Conservation (phyloP, 2,797 vertebrate genomes). For the Crocodylus rhombifer region DNA sequence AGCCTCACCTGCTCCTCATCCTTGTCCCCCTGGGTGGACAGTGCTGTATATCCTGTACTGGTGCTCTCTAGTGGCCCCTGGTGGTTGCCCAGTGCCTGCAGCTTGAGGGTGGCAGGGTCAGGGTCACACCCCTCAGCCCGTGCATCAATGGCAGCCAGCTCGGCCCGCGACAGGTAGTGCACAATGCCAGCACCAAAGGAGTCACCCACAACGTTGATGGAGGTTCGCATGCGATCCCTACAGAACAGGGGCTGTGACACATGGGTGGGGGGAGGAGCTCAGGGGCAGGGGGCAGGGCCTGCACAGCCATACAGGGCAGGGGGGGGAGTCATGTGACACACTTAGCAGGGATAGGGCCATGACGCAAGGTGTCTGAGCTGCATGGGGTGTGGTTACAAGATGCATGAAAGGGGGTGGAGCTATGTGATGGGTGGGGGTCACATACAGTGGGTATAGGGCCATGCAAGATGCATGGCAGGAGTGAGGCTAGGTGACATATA, state of each 20-base stretch:
- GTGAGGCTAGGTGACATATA: too few relatives aligned
- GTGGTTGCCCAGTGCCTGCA: constrained; percentile 68
- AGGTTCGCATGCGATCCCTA: constrained; percentile 90
- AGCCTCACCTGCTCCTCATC: neutral
- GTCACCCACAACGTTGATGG: constrained; percentile 89
- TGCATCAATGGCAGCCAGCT: constrained; percentile 82
- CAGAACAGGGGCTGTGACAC: too few relatives aligned
- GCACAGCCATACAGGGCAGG: too few relatives aligned
- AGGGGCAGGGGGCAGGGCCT: too few relatives aligned
- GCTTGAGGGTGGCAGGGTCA: constrained; percentile 37
- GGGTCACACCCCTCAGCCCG: constrained; percentile 58
- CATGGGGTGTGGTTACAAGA: too few relatives aligned
- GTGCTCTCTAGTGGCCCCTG: neutral
- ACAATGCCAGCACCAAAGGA: constrained; percentile 89
- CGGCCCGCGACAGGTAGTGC: constrained; percentile 83
- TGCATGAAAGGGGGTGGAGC: too few relatives aligned
- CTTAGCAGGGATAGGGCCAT: too few relatives aligned
- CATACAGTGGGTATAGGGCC: too few relatives aligned
- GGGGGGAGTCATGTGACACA: neutral
- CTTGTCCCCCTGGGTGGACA: neutral
- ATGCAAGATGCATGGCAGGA: too few relatives aligned
- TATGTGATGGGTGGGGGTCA: too few relatives aligned
- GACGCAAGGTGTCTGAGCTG: too few relatives aligned
- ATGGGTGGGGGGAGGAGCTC: too few relatives aligned
- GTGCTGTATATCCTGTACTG: neutral